Base-by-base conservation (phyloP, 2,113 vertebrate genomes). In the Romanogobio albipinnatus region DNA sequence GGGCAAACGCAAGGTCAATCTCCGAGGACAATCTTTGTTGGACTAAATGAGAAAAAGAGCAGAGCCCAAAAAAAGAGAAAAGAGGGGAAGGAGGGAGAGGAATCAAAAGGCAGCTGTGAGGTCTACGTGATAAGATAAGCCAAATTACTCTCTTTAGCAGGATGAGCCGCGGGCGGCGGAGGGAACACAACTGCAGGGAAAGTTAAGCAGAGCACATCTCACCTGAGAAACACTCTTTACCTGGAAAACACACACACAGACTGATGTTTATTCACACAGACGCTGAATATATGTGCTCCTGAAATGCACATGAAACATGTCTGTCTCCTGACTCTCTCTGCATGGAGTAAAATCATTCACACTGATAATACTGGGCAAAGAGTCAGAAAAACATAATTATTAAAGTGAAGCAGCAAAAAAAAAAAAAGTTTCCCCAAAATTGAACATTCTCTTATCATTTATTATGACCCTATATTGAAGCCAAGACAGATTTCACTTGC, bases 1-100 rank as follows among this genome's bases (percentile, higher is more conserved):
- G 95, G 96, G 96, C 96, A 92, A 90, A 88, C 93, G 93, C 95
- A 97, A 97, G 97, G 98, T 99, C 97, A 97, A 96, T 97, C 93
- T 94, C 94, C 92, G 95, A 98, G 96, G 97, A 99, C 95, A 96
- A 94, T 97, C 95, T 97, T 95, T 94, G 96, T 95, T 91, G 93
- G 94, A 95, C 94, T 98, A 97, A 99, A 98, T 97, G 95, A 98
- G 96, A 96, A 97, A 97, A 86, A 74, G 26, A 82, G 71, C 59
- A 76, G 83, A 90, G 91, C 95, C 96, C 94, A 92, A 94, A 88
- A 88, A 91, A 87, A 96, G 95, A 94, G 96, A 92, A 91, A 94
- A 87, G 90, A 90, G 95, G 96, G 95, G 93, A 95, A 87, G 87
- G 90, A 86, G 82, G 78, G 76, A 86, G 84, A 83, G 66, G 82